These are phyloP conservation scores for Calliopum simillimum DNA, from an alignment of 2,888 invertebrate species.

Conservation along the genomic window DNA sequence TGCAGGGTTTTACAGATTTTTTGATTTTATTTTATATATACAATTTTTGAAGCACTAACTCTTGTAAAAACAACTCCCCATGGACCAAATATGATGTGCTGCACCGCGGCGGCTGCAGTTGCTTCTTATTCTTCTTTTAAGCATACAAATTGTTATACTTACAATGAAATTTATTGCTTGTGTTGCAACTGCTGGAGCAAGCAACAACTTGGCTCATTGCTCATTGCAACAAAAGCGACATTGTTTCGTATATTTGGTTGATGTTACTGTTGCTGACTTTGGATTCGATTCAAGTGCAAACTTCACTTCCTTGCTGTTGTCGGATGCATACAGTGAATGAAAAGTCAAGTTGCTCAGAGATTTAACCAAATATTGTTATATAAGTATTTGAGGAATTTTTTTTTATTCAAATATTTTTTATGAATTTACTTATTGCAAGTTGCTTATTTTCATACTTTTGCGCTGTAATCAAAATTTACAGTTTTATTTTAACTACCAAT, in stretches of 20 bases:
- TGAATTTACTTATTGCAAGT: too few relatives aligned
- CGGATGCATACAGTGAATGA: not conserved
- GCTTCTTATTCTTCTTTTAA: conserved; percentile 42
- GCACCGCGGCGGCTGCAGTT: conserved; percentile 18
- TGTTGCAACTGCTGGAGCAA: conserved; percentile 30
- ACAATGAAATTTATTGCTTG: conserved; percentile 61
- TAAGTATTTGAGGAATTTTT: conserved; percentile 9
- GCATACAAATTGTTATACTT: conserved; percentile 66
- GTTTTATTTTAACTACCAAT: too few relatives aligned
- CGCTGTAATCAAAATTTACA: too few relatives aligned
- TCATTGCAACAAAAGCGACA: conserved; percentile 41
- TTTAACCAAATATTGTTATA: conserved; percentile 57
- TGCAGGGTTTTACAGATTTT: too few relatives aligned
- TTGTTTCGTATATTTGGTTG: conserved; percentile 10
- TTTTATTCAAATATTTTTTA: too few relatives aligned
- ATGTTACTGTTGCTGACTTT: conserved; percentile 15
- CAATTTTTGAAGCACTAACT: too few relatives aligned
- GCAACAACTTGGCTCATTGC: conserved; percentile 31
- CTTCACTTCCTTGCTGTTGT: not conserved
- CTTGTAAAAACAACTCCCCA: conserved; percentile 35
- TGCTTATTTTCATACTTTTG: too few relatives aligned
- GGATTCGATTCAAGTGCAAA: conserved; percentile 5
- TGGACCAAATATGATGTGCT: not conserved
- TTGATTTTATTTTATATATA: too few relatives aligned
- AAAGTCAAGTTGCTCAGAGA: conserved; percentile 40